These are phyloP conservation scores for Tympanoctomys barrerae DNA, from an alignment of 2,797 vertebrate genomes.

Conservation along the genomic window DNA sequence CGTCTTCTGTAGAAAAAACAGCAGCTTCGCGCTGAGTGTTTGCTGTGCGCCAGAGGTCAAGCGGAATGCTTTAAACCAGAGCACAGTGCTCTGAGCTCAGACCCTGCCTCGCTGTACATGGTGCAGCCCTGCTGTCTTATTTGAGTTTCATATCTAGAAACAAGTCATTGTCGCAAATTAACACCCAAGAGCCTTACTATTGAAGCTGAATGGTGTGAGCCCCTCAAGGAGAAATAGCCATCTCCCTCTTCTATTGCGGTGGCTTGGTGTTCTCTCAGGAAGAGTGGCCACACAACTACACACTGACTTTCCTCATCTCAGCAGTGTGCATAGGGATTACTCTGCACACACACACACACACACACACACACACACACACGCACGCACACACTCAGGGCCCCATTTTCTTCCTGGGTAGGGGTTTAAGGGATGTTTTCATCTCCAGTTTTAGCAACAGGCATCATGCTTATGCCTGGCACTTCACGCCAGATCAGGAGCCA, in stretches of 20 bases:
- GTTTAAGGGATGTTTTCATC: background rate
- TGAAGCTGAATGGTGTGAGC: background rate
- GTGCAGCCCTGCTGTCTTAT: background rate
- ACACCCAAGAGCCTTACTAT: background rate
- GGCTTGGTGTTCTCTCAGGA: background rate
- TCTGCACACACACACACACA: background rate
- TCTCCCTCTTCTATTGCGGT: background rate
- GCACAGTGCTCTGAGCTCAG: background rate
- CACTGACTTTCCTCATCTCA: background rate
- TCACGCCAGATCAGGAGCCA: background rate
- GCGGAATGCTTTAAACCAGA: no score
- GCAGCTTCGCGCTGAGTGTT: background rate
- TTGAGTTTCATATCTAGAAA: background rate
- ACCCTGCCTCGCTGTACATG: background rate
- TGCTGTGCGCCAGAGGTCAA: background rate
- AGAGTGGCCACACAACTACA: background rate
- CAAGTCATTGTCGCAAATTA: background rate
- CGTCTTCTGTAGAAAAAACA: no score
- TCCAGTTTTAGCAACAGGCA: background rate
- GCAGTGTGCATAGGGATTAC: background rate
- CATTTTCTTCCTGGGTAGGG: background rate
- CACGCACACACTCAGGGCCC: background rate
- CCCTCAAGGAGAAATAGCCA: background rate
- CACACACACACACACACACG: background rate
- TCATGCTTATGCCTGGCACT: background rate